Evolutionary conservation across 2,113 vertebrate genomes (phyloP), one percentile per base, ranked within the genome.

Genomic region (Sapajus apella): DNA sequence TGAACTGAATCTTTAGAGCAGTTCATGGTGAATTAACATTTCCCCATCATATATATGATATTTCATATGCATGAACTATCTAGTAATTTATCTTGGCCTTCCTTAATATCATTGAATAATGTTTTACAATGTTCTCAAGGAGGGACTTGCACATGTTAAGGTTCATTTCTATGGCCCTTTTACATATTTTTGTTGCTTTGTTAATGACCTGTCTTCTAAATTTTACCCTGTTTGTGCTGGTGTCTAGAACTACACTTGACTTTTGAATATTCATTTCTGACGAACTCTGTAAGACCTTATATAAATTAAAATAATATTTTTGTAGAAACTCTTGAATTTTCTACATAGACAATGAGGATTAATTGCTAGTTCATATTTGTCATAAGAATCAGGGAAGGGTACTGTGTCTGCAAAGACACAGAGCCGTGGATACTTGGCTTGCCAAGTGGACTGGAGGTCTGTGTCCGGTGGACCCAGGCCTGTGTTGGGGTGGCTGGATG

Each of bases 121-220:
- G 21, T 40, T 90, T 93, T 89, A 45, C 25, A n/a, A n/a, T 91
- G 90, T 96, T 73, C 70, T 90, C 21, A 32, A 10, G 90, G 64
- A 77, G n/a, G 9, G 50, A 32, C 23, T 76, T 97, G 16, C 0
- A 55, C n/a, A 86, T 92, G 47, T 81, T 87, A 82, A 70, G 61
- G 75, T 94, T 94, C n/a, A 68, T 52, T 89, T 81, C 25, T 84
- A 55, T 70, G 11, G 75, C 52, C 40, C 7, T 86, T 81, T 86
- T 81, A 40, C 68, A 27, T n/a, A 61, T 50, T 70, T 89, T 86
- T 92, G 18, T 52, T 81, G 72, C 79, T 83, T 89, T 70, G 1
- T 76, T 75, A 84, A 89, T 81, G 50, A 6, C 32, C 3, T 94
- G 2, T 68, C 45, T 73, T 73, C 56, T 95, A 64, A 86, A 77